Conservation (phyloP, 1,140 invertebrate genomes). For the Dufourea novaeangliae region DNA sequence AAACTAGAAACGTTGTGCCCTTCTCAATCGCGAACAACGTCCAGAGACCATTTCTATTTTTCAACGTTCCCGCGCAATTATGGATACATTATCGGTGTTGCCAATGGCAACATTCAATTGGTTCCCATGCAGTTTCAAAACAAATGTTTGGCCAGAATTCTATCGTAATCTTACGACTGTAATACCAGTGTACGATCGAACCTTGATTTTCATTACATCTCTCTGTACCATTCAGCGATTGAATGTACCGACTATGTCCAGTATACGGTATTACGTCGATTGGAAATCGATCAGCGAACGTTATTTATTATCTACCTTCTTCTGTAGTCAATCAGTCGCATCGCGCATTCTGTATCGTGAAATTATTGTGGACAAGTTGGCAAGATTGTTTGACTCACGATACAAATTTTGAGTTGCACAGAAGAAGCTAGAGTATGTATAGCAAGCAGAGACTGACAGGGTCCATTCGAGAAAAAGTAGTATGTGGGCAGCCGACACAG, state of each 20-base stretch:
- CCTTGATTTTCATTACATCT: background rate
- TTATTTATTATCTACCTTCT: no score
- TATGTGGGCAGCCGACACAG: background rate
- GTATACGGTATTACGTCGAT: no score
- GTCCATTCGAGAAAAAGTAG: background rate
- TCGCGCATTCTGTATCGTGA: no score
- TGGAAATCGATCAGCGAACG: no score
- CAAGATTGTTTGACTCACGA: no score
- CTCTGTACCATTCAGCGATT: background rate
- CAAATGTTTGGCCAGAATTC: background rate
- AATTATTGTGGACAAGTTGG: no score
- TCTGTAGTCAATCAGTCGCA: no score
- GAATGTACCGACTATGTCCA: background rate
- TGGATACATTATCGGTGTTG: constrained; percentile 6
- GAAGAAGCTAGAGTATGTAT: background rate
- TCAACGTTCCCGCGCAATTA: background rate
- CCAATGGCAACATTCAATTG: background rate
- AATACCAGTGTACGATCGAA: background rate
- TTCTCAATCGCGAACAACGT: background rate
- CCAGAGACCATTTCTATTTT: constrained; percentile 3
- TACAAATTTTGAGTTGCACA: background rate
- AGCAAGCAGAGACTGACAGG: background rate
- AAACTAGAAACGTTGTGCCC: background rate
- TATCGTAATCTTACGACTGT: background rate
- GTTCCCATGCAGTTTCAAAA: background rate